Evolutionary conservation across 30 jellyfish, hydroid and myxozoan genomes (phyloP).

Genomic region (Aurelia sp.): DNA sequence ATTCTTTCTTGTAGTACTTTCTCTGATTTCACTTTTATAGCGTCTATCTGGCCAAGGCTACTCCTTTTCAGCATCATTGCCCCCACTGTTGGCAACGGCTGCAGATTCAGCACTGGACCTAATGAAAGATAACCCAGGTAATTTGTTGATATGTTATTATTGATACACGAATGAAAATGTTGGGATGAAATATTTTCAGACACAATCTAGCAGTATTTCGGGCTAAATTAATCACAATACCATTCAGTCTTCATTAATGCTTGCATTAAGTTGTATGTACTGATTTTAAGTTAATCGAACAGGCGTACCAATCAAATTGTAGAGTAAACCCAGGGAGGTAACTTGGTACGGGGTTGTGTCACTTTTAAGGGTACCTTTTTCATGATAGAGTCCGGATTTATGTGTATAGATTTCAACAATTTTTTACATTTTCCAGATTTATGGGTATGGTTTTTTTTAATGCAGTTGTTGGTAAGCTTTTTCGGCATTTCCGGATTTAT

Average conservation of each 20-base stretch:
- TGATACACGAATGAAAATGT: background rate
- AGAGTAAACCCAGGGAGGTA: no score
- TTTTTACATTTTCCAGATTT: background rate
- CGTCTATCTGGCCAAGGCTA: slow-evolving; percentile 99
- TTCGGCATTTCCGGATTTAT: no score
- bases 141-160: background rate
- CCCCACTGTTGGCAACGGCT: slow-evolving; percentile 91
- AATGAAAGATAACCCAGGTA: slow-evolving; percentile 84
- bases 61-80: slow-evolving; percentile 99
- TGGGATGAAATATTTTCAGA: no score
- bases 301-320: no score
- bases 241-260: no score
- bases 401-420: background rate
- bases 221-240: no score
- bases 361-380: no score
- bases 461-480: background rate
- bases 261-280: no score
- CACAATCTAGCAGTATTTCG: no score
- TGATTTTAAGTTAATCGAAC: no score
- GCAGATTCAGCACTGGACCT: slow-evolving; percentile 90
- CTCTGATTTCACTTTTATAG: slow-evolving; percentile 50
- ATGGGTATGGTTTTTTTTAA: background rate
- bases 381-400: no score
- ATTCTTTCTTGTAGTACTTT: no score
- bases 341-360: background rate